Evolutionary conservation across 2,113 vertebrate genomes (phyloP), one percentile per base, ranked within the genome.

Genomic region (Megatriorchis doriae): DNA sequence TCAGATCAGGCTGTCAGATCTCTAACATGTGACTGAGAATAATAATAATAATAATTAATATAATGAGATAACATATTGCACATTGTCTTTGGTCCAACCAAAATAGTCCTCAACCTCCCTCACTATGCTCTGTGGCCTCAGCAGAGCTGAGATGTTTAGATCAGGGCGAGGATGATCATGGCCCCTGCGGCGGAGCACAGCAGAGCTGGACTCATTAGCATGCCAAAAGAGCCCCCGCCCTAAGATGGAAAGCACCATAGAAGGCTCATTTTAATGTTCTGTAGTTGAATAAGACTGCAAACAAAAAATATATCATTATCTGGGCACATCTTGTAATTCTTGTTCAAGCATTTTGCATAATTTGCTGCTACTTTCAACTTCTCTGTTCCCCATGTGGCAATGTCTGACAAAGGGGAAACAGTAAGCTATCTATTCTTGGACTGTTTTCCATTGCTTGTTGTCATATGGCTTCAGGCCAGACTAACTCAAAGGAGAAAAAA

Each of bases 231-330:
- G 47, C 31, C 42, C 73, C 70, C 1, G 3, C 85, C 81, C 81
- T 45, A 85, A 67, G 73, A 94, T 29, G 66, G 73, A 94, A 96
- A 96, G 86, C 68, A 56, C 56, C 66, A 75, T 70, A 89, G 61
- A 94, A 95, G 66, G 53, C 45, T 94, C 45, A 42, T 94, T 87
- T 88, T 93, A 75, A 61, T 34, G 72, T 56, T 89, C 48, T 18
- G 15, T 23, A 87, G 78, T 68, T 84, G 81, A 95, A 85, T 72
- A 85, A 91, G 81, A 79, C 58, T 5, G 2, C 73, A 93, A 85
- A 96, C 86, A 95, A 95, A 74, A 95, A 72, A 53, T 89, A 27
- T 93, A 82, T 97, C 66, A 97, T 97, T 94, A 94, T 91, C 93
- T 85, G n/a, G 56, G 88, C 93, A 95, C 75, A 94, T 96, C 73